A percentile compares a stretch with the other conserved stretches of the same genome.
These are phyloP conservation scores for Neosilurus hyrtlii DNA, from an alignment of 2,797 vertebrate genomes.

Conservation along the genomic window DNA sequence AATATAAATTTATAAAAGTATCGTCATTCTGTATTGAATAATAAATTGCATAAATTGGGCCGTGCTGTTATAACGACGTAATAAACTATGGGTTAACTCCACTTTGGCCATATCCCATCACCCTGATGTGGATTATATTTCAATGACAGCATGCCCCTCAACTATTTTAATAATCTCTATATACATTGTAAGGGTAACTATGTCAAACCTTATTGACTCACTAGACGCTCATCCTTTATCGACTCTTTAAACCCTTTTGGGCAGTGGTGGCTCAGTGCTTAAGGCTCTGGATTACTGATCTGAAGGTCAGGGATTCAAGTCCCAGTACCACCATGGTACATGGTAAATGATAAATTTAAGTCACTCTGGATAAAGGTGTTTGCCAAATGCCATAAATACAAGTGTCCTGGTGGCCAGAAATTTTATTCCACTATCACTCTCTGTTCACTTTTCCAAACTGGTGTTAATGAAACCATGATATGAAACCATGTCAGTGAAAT, in stretches of 20 bases:
- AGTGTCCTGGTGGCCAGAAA: conserved; percentile 44
- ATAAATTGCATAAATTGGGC: background rate
- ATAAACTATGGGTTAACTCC: too few species aligned
- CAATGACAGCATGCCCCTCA: background rate
- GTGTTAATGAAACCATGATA: background rate
- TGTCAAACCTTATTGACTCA: background rate
- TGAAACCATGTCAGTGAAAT: background rate
- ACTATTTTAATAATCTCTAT: background rate
- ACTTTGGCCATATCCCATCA: background rate
- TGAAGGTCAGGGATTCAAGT: too few species aligned
- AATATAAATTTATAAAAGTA: background rate
- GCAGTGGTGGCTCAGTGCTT: too few species aligned
- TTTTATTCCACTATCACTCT: background rate
- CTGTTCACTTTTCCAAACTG: background rate
- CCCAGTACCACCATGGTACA: too few species aligned
- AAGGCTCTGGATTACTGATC: too few species aligned
- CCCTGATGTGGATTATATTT: background rate
- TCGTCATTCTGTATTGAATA: background rate
- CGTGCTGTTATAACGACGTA: background rate
- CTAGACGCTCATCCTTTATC: background rate
- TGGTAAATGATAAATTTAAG: too few species aligned
- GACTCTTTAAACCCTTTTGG: background rate
- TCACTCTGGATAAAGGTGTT: too few species aligned
- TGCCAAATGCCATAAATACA: too few species aligned
- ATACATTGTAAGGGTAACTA: background rate